These are phyloP conservation scores for Spodoptera exigua DNA, from an alignment of 2,888 invertebrate species.

Conservation along the genomic window DNA sequence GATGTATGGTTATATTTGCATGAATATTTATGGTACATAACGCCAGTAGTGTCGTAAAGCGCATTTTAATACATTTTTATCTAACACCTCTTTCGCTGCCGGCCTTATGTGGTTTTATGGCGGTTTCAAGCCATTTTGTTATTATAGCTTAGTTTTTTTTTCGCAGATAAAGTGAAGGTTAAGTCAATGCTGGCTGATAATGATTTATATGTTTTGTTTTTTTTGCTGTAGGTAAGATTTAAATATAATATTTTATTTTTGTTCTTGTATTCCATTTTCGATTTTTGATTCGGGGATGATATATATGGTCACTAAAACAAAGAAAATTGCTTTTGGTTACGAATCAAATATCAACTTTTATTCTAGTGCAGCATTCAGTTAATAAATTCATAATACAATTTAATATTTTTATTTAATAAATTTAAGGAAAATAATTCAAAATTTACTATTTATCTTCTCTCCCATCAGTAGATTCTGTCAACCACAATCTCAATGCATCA, in stretches of 20 bases:
- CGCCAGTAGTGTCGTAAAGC: conserved; percentile 80
- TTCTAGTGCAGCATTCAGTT: too few relatives aligned
- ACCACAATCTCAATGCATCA: too few relatives aligned
- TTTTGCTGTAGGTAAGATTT: conserved; percentile 2
- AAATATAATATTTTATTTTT: not conserved
- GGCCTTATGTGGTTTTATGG: conserved; percentile 45
- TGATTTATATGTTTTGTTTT: conserved; percentile 9
- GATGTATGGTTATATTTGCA: conserved; percentile 83
- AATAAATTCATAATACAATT: too few relatives aligned
- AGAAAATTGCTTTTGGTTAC: too few relatives aligned
- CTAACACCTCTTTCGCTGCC: conserved; percentile 60
- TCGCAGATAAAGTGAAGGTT: conserved; percentile 40
- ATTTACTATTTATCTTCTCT: too few relatives aligned
- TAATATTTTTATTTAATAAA: too few relatives aligned
- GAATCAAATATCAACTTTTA: too few relatives aligned
- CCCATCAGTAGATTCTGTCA: too few relatives aligned
- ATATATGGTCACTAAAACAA: too few relatives aligned
- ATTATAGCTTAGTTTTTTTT: conserved; percentile 30
- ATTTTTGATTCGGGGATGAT: too few relatives aligned
- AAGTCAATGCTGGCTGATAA: conserved; percentile 41
- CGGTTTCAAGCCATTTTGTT: conserved; percentile 22
- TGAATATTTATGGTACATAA: conserved; percentile 85
- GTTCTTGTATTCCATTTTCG: too few relatives aligned
- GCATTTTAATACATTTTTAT: conserved; percentile 86
- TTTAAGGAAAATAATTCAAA: too few relatives aligned